A percentile compares a stretch with the other conserved stretches of the same genome.
Conservation (phyloP, 1,140 invertebrate genomes). For the Listronotus oregonensis region DNA sequence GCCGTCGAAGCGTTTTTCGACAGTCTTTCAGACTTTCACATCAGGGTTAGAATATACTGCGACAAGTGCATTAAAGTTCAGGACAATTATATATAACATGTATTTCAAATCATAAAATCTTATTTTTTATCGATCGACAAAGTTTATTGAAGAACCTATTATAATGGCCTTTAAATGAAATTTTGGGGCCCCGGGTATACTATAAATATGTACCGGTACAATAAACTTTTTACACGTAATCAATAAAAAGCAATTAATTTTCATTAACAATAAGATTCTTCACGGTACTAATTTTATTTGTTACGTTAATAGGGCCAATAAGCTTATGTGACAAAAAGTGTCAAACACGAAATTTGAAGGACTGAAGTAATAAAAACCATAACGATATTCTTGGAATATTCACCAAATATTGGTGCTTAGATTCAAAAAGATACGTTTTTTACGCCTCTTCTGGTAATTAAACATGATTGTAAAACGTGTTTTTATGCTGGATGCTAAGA, state of each 20-base stretch:
- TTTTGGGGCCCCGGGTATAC: too few relatives aligned
- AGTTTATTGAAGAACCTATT: too few relatives aligned
- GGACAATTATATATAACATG: too few relatives aligned
- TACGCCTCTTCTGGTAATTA: conserved; percentile 3
- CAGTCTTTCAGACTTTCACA: too few relatives aligned
- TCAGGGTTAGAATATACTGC: too few relatives aligned
- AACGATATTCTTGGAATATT: conserved; percentile 9
- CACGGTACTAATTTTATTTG: not conserved
- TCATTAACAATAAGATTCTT: conserved; percentile 6
- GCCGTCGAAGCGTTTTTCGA: too few relatives aligned
- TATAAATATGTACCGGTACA: too few relatives aligned
- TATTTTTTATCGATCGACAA: too few relatives aligned
- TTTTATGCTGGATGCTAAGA: not conserved
- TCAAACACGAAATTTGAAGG: conserved; percentile 7
- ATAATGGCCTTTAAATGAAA: too few relatives aligned
- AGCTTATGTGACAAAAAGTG: conserved; percentile 5
- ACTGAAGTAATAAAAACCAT: conserved; percentile 2
- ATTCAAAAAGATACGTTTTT: conserved; percentile 3
- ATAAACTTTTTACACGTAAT: too few relatives aligned
- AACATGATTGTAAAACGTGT: conserved; percentile 8
- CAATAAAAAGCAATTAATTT: not conserved
- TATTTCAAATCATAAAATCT: too few relatives aligned
- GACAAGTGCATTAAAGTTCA: too few relatives aligned
- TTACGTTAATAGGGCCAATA: conserved; percentile 9
- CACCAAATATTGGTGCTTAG: not conserved